A percentile compares a stretch with the other conserved stretches of the same genome.
Conservation (phyloP, 2,888 invertebrate genomes). For the Pammene aurita region DNA sequence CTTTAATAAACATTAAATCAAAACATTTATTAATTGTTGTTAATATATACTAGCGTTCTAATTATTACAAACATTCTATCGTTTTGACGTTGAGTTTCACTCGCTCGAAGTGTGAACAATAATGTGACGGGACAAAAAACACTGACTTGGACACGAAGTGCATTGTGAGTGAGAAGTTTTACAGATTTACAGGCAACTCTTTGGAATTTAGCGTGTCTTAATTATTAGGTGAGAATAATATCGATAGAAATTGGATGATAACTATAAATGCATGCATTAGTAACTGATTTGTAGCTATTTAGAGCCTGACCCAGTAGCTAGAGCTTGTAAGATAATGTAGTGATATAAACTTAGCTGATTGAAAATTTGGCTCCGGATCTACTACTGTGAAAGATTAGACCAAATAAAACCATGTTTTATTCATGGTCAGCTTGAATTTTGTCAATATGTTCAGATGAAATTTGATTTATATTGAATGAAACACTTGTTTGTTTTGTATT, state of each 20-base stretch:
- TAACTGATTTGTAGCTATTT: conserved; percentile 17
- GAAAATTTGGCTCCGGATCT: background rate
- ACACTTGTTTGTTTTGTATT: no score
- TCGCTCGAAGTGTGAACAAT: background rate
- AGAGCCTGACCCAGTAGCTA: background rate
- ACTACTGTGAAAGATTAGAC: no score
- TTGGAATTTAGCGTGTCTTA: conserved; percentile 10
- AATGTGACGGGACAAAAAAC: conserved; percentile 7
- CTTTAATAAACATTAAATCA: conserved; percentile 19
- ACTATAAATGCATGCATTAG: conserved; percentile 9
- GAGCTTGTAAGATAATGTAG: conserved; percentile 1
- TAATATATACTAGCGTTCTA: conserved; percentile 3
- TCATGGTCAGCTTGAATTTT: no score
- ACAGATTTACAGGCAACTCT: background rate
- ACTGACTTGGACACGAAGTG: conserved; percentile 6
- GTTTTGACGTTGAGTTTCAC: conserved; percentile 9
- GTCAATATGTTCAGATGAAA: no score
- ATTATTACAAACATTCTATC: conserved; percentile 4
- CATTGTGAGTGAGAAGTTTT: background rate
- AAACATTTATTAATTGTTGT: conserved; percentile 18
- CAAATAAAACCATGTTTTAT: no score
- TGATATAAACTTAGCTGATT: background rate
- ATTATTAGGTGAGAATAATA: conserved; percentile 18
- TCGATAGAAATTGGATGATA: background rate
- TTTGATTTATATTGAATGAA: no score